Base-by-base conservation (phyloP, 2,797 vertebrate genomes). In the Hylomyscus alleni region DNA sequence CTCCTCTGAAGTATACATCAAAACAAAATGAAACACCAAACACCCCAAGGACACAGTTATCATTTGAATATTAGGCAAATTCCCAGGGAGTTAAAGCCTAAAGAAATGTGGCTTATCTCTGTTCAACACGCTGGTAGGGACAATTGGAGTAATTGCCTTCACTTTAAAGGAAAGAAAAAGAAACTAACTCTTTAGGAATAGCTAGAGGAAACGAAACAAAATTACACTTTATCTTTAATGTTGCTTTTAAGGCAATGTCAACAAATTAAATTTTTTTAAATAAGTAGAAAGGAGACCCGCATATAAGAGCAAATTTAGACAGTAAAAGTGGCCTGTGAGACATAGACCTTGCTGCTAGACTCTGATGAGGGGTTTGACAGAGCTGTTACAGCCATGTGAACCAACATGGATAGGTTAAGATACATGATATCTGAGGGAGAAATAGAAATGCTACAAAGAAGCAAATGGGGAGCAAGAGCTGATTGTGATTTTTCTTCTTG, bases 221-320 rank as follows among this genome's bases (percentile, higher is more conserved):
- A n/a, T 77, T 80, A 29, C 12, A 29, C 44, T 52, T 94, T 15
- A 10, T 86, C 20, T 83, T 91, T 50, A 77, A 37, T 78, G 6
- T 72, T 78, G 26, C 60, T 52, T 84, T 56, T 44, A 31, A 73
- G 81, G 65, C 4, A 83, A 20, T 80, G 19, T 58, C 11, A 80
- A 3, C 78, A 89, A 81, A 50, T 95, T 73, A 89, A 50, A 56
- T 6, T 17, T 50, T 93, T 90, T 94, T 60, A 60, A 86, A 89
- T 85, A 91, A 82, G 12, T 22, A 60, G 34, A 78, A 93, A 85
- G 75, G 29, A 40, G 10, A 60, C 47, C 19, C 15, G 20, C 29
- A 80, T 47, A 50, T 4, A 78, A 80, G 26, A 78, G 40, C 72
- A 65, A 82, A 87, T 12, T 31, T 11, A 78, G 52, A 58, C 24